Percentiles rank a stretch among this genome's conserved stretches.
phyloP scores from a whole-genome alignment of 2,797 vertebrate genomes.

The Pangasius mekongensis region DNA sequence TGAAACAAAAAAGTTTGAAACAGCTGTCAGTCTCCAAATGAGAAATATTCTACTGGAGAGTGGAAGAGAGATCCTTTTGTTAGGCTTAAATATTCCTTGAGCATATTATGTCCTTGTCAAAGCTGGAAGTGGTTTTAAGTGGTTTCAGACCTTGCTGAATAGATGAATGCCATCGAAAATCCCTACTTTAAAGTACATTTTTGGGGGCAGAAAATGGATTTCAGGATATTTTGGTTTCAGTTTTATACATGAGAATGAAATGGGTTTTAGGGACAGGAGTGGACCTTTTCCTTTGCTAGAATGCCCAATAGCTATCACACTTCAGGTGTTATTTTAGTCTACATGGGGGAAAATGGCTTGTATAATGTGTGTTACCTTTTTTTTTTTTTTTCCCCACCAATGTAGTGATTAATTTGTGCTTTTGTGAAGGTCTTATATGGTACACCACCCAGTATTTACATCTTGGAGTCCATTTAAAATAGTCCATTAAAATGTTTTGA shows the following conservation, averaged over 20 bases:
- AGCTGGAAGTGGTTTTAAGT: background rate
- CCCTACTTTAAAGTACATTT: background rate
- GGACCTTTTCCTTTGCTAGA: background rate
- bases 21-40: background rate
- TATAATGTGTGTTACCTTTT: conserved; percentile 19
- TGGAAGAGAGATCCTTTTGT: background rate
- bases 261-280: background rate
- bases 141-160: background rate
- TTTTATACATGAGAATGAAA: conserved; percentile 15
- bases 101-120: background rate
- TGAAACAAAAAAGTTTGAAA: too few species aligned
- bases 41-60: background rate
- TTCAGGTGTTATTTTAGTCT: conserved; percentile 22
- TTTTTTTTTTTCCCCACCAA: background rate
- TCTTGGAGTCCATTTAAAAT: conserved; percentile 10
- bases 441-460: background rate
- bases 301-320: background rate
- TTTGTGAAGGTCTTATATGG: conserved; percentile 22
- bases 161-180: conserved; percentile 54
- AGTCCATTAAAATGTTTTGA: conserved; percentile 5
- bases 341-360: background rate
- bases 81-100: background rate
- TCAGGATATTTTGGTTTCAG: background rate
- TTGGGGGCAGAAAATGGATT: background rate
- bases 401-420: conserved; percentile 31